Evolutionary conservation across 2,113 vertebrate species (phyloP), one percentile per base, ranked within the genome.

Genomic region (Ophthalmolycus amberensis): DNA sequence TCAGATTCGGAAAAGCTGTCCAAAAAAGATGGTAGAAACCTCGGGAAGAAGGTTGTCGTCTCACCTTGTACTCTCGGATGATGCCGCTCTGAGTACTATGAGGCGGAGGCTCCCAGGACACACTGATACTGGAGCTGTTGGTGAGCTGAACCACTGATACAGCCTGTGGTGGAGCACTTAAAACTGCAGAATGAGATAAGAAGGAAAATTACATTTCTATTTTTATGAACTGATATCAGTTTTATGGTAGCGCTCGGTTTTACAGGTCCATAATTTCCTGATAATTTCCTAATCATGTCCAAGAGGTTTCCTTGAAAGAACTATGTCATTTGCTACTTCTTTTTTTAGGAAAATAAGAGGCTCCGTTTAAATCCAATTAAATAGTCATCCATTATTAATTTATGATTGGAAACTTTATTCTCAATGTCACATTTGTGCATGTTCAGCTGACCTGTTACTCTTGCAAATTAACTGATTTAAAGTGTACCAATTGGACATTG

Each of bases 51-150:
- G 40, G 44, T 15, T 15, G 2, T 4, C 15, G 27, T 50, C 89
- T 93, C 86, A 99, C 98, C 96, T 95, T 95, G 86, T 99, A 99
- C 81, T 98, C 96, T 0, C 93, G 95, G 88, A 99, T 96, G 88
- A 96, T 74, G 2, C 97, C 96, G 0, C 96, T 97, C 86, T 96
- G 96, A 77, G 94, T 91, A 0, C 94, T 94, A 0, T 73, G 80
- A 0, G 95, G 94, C 0, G 98, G 98, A 0, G 97, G 97, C 90
- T 97, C 97, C 98, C 98, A 99, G 0, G 98, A 97, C 77, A 99
- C 96, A 6, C 88, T 96, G 94, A 99, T 92, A 3, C 95, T 97
- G 77, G 96, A 96, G 88, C 95, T 96, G 93, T 98, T 98, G 84
- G 92, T 94, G 84, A 96, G 92, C 90, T 96, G 96, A 1, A 97